Percentiles rank a stretch among this genome's conserved stretches.
Evolutionary conservation across 2,797 vertebrate species (phyloP).

Genomic region (Lindbergichthys nudifrons): DNA sequence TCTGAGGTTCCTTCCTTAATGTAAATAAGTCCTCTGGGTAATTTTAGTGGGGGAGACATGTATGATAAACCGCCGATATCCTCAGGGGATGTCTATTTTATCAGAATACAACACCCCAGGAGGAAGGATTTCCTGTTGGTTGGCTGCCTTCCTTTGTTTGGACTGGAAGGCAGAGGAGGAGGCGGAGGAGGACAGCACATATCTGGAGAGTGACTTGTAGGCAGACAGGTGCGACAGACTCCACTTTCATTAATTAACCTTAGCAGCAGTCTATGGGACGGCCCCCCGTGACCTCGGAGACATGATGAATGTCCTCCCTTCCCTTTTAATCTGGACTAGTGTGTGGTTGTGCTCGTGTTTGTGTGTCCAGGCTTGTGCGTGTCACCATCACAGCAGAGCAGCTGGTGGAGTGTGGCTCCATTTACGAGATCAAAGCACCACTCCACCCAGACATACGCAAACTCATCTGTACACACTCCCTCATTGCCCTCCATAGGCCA

Average conservation of each 20-base stretch:
- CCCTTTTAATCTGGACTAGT: conserved; percentile 71
- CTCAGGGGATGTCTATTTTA: conserved; percentile 60
- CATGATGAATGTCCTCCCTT: conserved; percentile 76
- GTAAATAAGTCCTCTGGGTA: conserved; percentile 36
- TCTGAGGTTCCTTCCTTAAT: conserved; percentile 34
- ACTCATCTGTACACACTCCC: conserved; percentile 34
- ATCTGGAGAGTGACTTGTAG: conserved; percentile 48
- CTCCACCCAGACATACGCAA: conserved; percentile 55
- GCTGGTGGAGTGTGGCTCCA: conserved; percentile 73
- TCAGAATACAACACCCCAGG: conserved; percentile 61
- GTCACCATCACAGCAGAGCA: conserved; percentile 59
- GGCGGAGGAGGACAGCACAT: conserved; percentile 47
- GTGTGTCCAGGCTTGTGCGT: conserved; percentile 33
- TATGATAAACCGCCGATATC: conserved; percentile 41
- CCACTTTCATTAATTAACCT: conserved; percentile 85
- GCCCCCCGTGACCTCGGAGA: conserved; percentile 72
- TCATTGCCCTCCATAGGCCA: conserved; percentile 44
- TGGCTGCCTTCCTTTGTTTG: conserved; percentile 74
- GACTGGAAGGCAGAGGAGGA: conserved; percentile 40
- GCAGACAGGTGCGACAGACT: conserved; percentile 77
- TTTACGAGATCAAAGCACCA: conserved; percentile 77
- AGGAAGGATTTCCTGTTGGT: conserved; percentile 73
- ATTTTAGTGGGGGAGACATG: conserved; percentile 14
- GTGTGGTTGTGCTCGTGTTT: conserved; percentile 46
- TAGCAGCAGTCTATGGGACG: conserved; percentile 61